A percentile compares a stretch with the other conserved stretches of the same genome.
Evolutionary conservation across 1,140 invertebrate species (phyloP).

Genomic region (Drosophila pseudoobscura): DNA sequence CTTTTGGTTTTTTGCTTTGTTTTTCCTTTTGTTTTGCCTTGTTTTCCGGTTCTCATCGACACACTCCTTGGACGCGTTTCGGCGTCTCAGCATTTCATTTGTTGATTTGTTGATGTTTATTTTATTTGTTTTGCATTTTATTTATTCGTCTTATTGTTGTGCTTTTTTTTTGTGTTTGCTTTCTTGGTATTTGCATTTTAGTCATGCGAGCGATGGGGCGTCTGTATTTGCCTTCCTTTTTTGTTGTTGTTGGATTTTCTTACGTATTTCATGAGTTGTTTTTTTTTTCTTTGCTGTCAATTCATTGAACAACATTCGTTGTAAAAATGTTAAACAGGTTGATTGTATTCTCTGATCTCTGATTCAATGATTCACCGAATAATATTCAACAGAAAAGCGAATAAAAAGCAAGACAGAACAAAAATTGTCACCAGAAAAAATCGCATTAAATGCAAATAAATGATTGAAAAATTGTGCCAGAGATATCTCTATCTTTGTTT

Average conservation of each 20-base stretch:
- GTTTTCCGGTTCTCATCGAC: slow-evolving; percentile 39
- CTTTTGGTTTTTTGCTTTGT: slow-evolving; percentile 4
- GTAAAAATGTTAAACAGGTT: too few species aligned
- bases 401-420: background rate
- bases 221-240: slow-evolving; percentile 10
- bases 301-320: too few species aligned
- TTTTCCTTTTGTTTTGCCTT: slow-evolving; percentile 11
- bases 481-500: too few species aligned
- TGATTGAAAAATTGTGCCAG: background rate
- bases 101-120: slow-evolving; percentile 18
- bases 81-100: slow-evolving; percentile 25
- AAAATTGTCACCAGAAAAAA: slow-evolving; percentile 8
- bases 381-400: slow-evolving; percentile 29
- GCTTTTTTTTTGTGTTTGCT: slow-evolving; percentile 33
- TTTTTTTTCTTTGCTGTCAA: too few species aligned
- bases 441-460: slow-evolving; percentile 1
- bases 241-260: too few species aligned
- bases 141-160: slow-evolving; percentile 45
- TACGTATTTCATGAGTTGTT: too few species aligned
- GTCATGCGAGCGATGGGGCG: slow-evolving; percentile 54
- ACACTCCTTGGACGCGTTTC: slow-evolving; percentile 3
- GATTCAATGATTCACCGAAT: slow-evolving; percentile 41
- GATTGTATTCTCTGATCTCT: too few species aligned
- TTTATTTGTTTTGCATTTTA: slow-evolving; percentile 7
- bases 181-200: slow-evolving; percentile 64